Percentiles rank a stretch among this genome's conserved stretches.
These are phyloP conservation scores for Sympetrum striolatum DNA, from an alignment of 2,888 invertebrate species.

Conservation along the genomic window DNA sequence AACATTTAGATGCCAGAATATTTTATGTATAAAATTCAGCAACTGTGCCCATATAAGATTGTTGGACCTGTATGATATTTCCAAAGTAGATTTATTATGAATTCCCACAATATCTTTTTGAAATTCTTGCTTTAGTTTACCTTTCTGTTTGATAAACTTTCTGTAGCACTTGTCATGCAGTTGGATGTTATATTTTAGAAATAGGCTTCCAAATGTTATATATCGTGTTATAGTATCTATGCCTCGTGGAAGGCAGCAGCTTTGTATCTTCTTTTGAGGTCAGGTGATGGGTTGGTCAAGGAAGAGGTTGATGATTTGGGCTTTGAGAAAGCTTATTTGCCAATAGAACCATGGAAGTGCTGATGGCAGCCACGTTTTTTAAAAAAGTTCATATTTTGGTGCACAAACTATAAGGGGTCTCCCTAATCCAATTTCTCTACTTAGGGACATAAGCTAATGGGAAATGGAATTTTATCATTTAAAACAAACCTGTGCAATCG, in stretches of 20 bases:
- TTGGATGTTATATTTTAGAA: not conserved
- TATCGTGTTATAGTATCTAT: conserved; percentile 22
- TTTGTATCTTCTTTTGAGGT: conserved; percentile 14
- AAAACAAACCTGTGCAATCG: conserved; percentile 32
- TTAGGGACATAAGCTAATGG: conserved; percentile 19
- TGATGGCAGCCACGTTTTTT: conserved; percentile 31
- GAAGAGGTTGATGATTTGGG: conserved; percentile 13
- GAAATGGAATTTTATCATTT: conserved; percentile 34
- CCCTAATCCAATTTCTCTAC: conserved; percentile 13
- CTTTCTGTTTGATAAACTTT: conserved; percentile 31
- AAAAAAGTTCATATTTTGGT: conserved; percentile 37
- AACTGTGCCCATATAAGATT: conserved; percentile 7
- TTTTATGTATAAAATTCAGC: conserved; percentile 40
- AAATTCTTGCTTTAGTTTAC: not conserved
- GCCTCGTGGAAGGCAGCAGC: not conserved
- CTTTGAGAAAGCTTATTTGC: conserved; percentile 42
- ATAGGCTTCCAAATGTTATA: conserved; percentile 26
- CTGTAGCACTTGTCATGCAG: conserved; percentile 38
- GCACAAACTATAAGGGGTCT: conserved; percentile 17
- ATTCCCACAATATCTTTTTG: not conserved
- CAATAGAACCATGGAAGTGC: conserved; percentile 28
- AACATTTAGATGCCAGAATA: conserved; percentile 36
- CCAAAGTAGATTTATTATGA: conserved; percentile 23
- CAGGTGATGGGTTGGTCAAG: conserved; percentile 30
- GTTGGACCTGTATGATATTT: conserved; percentile 32